Evolutionary conservation across 1,140 invertebrate genomes (phyloP), one percentile per base, ranked within the genome.

Genomic region (Saccostrea glomerata): DNA sequence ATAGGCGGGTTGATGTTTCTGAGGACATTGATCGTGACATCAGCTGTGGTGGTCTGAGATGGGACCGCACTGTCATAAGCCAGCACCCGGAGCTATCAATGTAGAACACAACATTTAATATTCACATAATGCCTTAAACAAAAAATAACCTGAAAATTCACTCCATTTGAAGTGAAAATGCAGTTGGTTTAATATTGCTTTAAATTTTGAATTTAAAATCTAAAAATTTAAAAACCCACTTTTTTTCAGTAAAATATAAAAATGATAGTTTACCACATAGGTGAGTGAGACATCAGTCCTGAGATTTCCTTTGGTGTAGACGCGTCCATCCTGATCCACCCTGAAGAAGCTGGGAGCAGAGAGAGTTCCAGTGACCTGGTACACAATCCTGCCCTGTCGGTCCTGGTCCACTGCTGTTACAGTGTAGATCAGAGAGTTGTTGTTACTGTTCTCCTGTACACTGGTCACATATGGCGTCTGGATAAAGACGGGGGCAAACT

Each of bases 11-110:
- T 98, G 93, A 97, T 95, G 93, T 99, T 98, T 58, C 96, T 94
- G 40, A 97, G 96, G 89, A 96, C 94, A 1, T 73, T 90, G 56
- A 99, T 96, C 0, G 97, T 97, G 0, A 98, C 97, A 3, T 97
- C 98, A 0, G 98, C 97, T 0, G 98, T 98, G 0, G 98, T 97
- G 47, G 98, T 95, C 17, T 97, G 96, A n/a, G 97, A 96, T 95
- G 98, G 97, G 0, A 97, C 96, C 4, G 97, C 97, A 20, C 97
- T 97, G 93, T 98, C 98, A 92, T 97, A 97, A 4, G 98, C 98
- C 30, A 23, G n/a, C 9, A 85, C 55, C 60, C 84, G 17, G 9
- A 85, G 84, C 84, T 85, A 30, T 11, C 23, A 85, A 60, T 36
- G 30, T 13, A 60, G 23, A 15, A 63, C 12, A 20, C 54, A 63